Evolutionary conservation across 2,797 vertebrate genomes (phyloP).

Genomic region (Thunnus albacares): DNA sequence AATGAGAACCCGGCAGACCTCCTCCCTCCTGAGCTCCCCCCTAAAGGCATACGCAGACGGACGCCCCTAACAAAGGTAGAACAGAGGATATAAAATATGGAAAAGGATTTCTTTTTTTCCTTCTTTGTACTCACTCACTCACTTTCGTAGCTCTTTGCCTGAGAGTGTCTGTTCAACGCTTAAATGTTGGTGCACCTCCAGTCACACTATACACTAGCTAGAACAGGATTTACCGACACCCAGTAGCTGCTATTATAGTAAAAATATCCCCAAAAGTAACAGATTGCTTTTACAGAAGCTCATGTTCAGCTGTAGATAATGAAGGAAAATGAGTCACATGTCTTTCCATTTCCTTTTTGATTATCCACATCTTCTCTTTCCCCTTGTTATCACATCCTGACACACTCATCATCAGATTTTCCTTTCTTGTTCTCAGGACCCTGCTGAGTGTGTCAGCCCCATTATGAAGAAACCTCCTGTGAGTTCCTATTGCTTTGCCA

Average conservation of each 20-base stretch:
- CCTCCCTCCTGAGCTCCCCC: constrained; percentile 84
- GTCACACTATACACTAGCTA: no score
- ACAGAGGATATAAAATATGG: background rate
- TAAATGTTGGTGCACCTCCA: background rate
- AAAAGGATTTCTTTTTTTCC: background rate
- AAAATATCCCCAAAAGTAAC: background rate
- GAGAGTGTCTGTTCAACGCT: no score
- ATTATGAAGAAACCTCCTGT: constrained; percentile 81
- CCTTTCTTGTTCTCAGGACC: constrained; percentile 61
- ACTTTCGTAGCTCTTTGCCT: background rate
- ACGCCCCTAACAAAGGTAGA: constrained; percentile 55
- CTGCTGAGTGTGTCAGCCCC: constrained; percentile 72
- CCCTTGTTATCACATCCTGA: background rate
- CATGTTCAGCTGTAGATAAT: background rate
- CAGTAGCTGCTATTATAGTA: no score
- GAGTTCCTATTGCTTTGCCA: constrained; percentile 40
- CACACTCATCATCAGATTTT: background rate
- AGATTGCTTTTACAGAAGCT: background rate
- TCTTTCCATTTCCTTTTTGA: background rate
- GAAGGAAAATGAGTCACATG: background rate
- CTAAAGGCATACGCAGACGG: constrained; percentile 71
- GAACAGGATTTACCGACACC: no score
- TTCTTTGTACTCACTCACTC: background rate
- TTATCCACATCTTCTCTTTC: background rate
- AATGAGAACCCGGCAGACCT: constrained; percentile 56